These are phyloP conservation scores for Lithophane leautieri DNA, from an alignment of 2,888 invertebrate species.

Conservation along the genomic window DNA sequence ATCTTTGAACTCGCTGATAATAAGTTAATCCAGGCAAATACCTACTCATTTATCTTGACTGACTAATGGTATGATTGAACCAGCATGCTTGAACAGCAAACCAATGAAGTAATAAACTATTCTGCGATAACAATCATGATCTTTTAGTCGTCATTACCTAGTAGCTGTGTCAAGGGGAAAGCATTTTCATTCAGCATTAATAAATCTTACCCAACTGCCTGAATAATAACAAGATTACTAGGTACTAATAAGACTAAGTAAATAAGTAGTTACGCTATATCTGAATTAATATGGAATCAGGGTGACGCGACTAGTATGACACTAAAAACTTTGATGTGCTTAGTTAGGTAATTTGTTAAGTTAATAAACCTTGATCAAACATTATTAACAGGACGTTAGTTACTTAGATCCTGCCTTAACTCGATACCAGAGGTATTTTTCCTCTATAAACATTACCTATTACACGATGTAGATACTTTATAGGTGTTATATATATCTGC, in stretches of 20 bases:
- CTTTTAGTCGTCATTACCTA: neutral
- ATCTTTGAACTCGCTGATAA: neutral
- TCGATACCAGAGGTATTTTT: slow-evolving; percentile 20
- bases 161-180: neutral
- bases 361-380: slow-evolving; percentile 33
- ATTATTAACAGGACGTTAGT: neutral
- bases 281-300: neutral
- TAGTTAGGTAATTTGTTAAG: neutral
- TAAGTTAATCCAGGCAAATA: neutral
- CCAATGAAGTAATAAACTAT: neutral
- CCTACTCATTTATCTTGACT: neutral
- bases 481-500: slow-evolving; percentile 9
- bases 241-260: neutral
- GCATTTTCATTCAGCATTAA: neutral
- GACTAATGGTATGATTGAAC: neutral
- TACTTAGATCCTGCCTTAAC: neutral
- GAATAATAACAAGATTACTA: neutral
- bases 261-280: neutral
- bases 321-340: slow-evolving; percentile 1
- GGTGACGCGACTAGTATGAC: neutral
- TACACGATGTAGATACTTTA: neutral
- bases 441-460: slow-evolving; percentile 9
- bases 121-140: slow-evolving; percentile 5
- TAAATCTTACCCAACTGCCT: neutral
- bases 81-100: neutral